These are phyloP conservation scores for Ectemnius lituratus DNA, from an alignment of 2,888 invertebrate genomes.

Conservation along the genomic window DNA sequence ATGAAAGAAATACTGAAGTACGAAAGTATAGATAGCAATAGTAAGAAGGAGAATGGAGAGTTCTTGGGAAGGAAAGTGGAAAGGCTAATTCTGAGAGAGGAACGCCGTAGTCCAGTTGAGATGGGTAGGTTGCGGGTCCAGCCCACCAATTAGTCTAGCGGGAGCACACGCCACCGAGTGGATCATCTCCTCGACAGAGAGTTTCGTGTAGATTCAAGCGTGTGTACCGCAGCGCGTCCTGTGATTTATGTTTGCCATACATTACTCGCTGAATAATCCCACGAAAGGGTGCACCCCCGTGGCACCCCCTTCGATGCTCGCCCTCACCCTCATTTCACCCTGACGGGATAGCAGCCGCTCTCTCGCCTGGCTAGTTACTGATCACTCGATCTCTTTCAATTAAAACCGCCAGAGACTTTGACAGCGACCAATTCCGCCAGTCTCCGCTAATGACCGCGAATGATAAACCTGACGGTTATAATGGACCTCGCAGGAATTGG, in stretches of 20 bases:
- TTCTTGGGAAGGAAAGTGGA: too few relatives aligned
- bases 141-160: constrained; percentile 64
- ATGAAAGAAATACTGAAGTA: too few relatives aligned
- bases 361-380: constrained; percentile 60
- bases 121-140: constrained; percentile 22
- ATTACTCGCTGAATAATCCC: constrained; percentile 76
- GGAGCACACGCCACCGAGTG: constrained; percentile 47
- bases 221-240: constrained; percentile 58
- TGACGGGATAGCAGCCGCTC: constrained; percentile 26
- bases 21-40: too few relatives aligned
- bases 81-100: too few relatives aligned
- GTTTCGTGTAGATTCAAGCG: constrained; percentile 67
- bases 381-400: constrained; percentile 76
- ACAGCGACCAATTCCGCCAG: constrained; percentile 5
- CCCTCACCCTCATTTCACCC: constrained; percentile 33
- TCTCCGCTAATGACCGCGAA: constrained; percentile 5
- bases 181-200: constrained; percentile 67
- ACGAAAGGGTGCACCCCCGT: constrained; percentile 70
- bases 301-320: constrained; percentile 52
- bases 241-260: constrained; percentile 73
- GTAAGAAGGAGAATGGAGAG: too few relatives aligned
- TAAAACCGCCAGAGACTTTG: constrained; percentile 59
- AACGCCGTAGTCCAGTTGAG: not conserved
- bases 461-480: too few relatives aligned
- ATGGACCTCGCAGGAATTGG: too few relatives aligned